Conservation (phyloP, 1,140 invertebrate genomes). For the Nomia melanderi region DNA sequence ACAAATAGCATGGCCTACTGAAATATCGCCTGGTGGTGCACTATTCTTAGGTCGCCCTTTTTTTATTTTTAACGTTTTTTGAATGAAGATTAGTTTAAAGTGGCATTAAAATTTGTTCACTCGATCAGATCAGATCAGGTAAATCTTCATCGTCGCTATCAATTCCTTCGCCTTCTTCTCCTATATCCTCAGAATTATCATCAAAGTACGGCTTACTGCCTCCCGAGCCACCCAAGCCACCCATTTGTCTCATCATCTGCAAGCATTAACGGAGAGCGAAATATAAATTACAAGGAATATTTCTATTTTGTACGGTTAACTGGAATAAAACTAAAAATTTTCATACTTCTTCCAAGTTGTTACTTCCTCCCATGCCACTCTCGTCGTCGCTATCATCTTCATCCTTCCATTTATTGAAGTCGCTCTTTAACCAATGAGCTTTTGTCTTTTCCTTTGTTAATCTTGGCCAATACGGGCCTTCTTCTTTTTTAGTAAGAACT, state of each 20-base stretch:
- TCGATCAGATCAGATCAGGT: slow-evolving; percentile 81
- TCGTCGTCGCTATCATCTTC: slow-evolving; percentile 92
- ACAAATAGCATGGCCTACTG: slow-evolving; percentile 60
- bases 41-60: slow-evolving; percentile 61
- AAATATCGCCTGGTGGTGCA: slow-evolving; percentile 60
- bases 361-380: slow-evolving; percentile 68
- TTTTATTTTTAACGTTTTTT: slow-evolving; percentile 60
- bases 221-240: slow-evolving; percentile 77
- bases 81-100: slow-evolving; percentile 62
- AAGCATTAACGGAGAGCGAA: slow-evolving; percentile 28
- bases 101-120: slow-evolving; percentile 67
- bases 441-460: slow-evolving; percentile 94
- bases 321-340: slow-evolving; percentile 8
- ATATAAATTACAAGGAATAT: not conserved
- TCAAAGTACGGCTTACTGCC: slow-evolving; percentile 80
- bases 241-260: slow-evolving; percentile 84
- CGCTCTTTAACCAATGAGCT: slow-evolving; percentile 97
- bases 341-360: slow-evolving; percentile 84
- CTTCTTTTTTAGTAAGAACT: slow-evolving; percentile 84
- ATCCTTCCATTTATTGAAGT: slow-evolving; percentile 98
- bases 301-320: too few species aligned
- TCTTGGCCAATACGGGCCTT: slow-evolving; percentile 92
- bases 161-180: slow-evolving; percentile 70
- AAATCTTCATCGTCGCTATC: slow-evolving; percentile 84
- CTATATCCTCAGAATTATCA: slow-evolving; percentile 75